Percentiles rank a stretch among this genome's conserved stretches.
Evolutionary conservation across 2,888 invertebrate species (phyloP).

Genomic region (Pyrrhia umbra): DNA sequence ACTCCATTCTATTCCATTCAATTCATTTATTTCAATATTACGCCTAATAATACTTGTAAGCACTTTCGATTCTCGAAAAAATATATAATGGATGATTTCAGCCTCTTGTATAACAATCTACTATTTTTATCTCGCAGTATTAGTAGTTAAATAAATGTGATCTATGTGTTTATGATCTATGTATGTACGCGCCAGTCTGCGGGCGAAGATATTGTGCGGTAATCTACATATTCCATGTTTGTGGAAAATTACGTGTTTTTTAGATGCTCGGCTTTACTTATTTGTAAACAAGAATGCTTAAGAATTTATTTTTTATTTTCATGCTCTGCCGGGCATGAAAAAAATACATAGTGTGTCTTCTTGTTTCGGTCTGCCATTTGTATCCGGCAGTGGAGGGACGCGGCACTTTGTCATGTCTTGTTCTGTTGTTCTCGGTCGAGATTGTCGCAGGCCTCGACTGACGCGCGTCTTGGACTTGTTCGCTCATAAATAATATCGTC

Average conservation of each 20-base stretch:
- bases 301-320: slow-evolving; percentile 29
- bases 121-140: too few relatives aligned
- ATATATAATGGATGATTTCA: too few relatives aligned
- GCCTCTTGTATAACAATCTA: too few relatives aligned
- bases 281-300: slow-evolving; percentile 33
- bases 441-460: background rate
- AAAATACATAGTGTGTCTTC: slow-evolving; percentile 42
- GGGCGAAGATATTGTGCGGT: slow-evolving; percentile 5
- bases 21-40: too few relatives aligned
- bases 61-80: too few relatives aligned
- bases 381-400: slow-evolving; percentile 22
- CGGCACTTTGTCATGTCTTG: slow-evolving; percentile 40
- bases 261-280: slow-evolving; percentile 30
- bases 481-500: too few relatives aligned
- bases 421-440: slow-evolving; percentile 17
- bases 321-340: slow-evolving; percentile 47
- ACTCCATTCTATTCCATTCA: too few relatives aligned
- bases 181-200: too few relatives aligned
- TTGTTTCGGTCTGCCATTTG: slow-evolving; percentile 41
- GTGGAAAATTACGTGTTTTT: slow-evolving; percentile 17
- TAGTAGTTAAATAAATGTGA: too few relatives aligned
- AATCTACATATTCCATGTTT: slow-evolving; percentile 46
- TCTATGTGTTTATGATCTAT: too few relatives aligned
- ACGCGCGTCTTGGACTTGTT: too few relatives aligned
- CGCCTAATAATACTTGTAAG: too few relatives aligned